phyloP scores from a whole-genome alignment of 2,113 vertebrate genomes.

The Miniopterus natalensis region DNA sequence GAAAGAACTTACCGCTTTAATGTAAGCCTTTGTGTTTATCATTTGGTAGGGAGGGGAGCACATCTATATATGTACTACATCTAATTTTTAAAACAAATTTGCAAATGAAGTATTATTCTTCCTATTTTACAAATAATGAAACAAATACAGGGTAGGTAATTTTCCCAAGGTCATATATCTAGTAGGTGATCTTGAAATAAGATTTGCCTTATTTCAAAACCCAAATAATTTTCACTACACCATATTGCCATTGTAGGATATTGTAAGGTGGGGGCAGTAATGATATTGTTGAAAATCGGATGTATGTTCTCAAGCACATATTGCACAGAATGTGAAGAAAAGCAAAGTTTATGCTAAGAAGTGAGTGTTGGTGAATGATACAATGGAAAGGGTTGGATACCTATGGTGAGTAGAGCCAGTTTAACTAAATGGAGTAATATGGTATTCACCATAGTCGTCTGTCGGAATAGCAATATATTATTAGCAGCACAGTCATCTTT shows the following conservation, averaged over 20 bases:
- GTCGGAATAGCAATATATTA: constrained; percentile 77
- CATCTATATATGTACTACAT: not conserved
- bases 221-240: not conserved
- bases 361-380: constrained; percentile 76
- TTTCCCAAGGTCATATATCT: not conserved
- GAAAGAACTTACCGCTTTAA: not conserved
- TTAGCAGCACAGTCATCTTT: constrained; percentile 77
- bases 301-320: constrained; percentile 64
- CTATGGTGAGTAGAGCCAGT: constrained; percentile 78
- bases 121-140: not conserved
- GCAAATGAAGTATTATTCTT: not conserved
- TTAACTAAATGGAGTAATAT: constrained; percentile 82
- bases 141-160: not conserved
- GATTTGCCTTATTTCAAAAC: constrained; percentile 11
- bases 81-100: constrained; percentile 39
- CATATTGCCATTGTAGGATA: constrained; percentile 33
- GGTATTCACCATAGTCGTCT: constrained; percentile 68
- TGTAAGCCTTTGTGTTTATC: not conserved
- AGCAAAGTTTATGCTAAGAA: constrained; percentile 30
- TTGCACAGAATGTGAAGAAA: constrained; percentile 71
- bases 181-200: not conserved
- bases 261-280: constrained; percentile 42
- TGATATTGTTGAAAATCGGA: not conserved
- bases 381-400: constrained; percentile 77
- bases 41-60: not conserved